A percentile compares a stretch with the other conserved stretches of the same genome.
phyloP scores from a whole-genome alignment of 2,113 vertebrate species.

The Rissa tridactyla region DNA sequence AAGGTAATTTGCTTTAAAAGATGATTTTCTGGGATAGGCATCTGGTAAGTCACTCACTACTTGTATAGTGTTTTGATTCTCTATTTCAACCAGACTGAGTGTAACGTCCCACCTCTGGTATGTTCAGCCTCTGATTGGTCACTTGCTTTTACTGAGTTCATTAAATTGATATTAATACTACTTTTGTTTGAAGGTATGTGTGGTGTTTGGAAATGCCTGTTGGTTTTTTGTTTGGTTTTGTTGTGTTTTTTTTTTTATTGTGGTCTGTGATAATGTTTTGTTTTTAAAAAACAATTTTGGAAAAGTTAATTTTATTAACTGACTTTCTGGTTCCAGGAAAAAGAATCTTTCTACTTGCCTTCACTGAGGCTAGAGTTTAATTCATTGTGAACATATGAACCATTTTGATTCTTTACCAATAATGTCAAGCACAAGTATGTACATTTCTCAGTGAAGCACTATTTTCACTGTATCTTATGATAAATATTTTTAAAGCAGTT shows the following conservation, averaged over 20 bases:
- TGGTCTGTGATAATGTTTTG: neutral
- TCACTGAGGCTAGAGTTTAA: neutral
- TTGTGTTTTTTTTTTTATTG: neutral
- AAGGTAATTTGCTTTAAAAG: neutral
- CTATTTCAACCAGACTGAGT: neutral
- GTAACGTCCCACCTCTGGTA: neutral
- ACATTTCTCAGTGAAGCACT: neutral
- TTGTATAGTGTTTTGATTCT: neutral
- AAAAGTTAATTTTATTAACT: neutral
- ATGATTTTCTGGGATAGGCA: neutral
- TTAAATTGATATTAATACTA: neutral
- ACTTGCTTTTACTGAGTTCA: neutral
- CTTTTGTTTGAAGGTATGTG: neutral
- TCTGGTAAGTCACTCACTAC: neutral
- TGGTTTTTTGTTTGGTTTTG: neutral
- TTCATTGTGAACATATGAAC: neutral
- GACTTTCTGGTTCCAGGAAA: neutral
- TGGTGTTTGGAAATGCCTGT: neutral
- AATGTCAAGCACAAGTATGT: neutral
- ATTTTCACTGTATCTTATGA: neutral
- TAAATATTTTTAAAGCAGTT: constrained; percentile 1
- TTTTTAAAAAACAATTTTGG: neutral
- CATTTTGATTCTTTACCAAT: neutral
- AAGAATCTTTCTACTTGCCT: neutral
- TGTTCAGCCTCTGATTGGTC: neutral